Conservation (phyloP, 2,113 vertebrate genomes). For the Syngnathus floridae region DNA sequence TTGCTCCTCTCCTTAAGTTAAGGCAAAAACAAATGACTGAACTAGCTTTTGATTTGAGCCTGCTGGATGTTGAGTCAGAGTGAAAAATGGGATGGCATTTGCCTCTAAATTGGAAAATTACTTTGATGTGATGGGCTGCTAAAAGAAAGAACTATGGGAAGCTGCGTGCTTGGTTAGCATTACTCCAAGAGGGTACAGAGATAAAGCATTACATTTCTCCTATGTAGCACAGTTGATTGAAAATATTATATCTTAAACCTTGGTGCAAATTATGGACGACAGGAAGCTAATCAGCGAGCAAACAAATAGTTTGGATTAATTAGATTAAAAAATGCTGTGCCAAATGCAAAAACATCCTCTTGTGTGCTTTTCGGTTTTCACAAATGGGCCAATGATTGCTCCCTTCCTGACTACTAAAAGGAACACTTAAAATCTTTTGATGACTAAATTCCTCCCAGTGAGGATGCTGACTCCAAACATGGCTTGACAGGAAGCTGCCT, state of each 20-base stretch:
- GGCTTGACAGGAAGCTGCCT: slow-evolving; percentile 61
- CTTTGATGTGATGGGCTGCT: neutral
- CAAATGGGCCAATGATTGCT: slow-evolving; percentile 52
- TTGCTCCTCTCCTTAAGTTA: slow-evolving; percentile 6
- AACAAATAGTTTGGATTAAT: neutral
- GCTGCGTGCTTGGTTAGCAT: neutral
- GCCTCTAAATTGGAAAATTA: neutral
- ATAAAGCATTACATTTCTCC: neutral
- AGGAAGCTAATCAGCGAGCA: neutral
- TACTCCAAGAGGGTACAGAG: neutral
- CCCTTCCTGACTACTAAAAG: slow-evolving; percentile 62
- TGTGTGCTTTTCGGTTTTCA: slow-evolving; percentile 38
- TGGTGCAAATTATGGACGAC: neutral
- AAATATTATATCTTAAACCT: neutral
- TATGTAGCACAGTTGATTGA: neutral
- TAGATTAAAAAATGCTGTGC: slow-evolving; percentile 1
- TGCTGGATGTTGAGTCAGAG: slow-evolving; percentile 14
- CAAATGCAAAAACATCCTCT: slow-evolving; percentile 1
- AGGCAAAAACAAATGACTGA: neutral
- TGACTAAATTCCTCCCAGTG: slow-evolving; percentile 41
- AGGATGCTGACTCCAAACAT: slow-evolving; percentile 35
- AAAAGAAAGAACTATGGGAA: neutral
- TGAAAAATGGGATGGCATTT: slow-evolving; percentile 8
- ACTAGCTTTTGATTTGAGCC: slow-evolving; percentile 15
- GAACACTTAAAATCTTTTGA: slow-evolving; percentile 23